Base-by-base conservation (phyloP, 2,797 vertebrate genomes). In the Brotula barbata region DNA sequence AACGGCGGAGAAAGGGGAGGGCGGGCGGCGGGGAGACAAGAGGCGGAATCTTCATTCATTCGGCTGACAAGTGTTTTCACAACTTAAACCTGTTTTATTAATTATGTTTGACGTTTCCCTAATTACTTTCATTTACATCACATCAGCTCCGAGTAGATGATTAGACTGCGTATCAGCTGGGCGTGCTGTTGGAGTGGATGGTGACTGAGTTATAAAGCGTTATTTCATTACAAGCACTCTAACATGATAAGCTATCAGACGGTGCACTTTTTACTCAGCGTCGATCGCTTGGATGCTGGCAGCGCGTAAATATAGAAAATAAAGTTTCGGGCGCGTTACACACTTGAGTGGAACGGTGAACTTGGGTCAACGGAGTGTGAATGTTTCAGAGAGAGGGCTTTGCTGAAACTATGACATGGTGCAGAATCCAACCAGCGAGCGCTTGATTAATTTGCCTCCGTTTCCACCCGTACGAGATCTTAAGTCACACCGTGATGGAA, bases 51-150 rank as follows among this genome's bases (percentile, higher is more conserved):
- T 89, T 92, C 93, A 93, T 94, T 93, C 93, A 94, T 95, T 94
- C 92, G 87, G 86, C 92, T 95, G 94, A 95, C 94, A 95, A 88
- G 93, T 95, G 94, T 95, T 95, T 95, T 93, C 94, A 90, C 92
- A 93, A 91, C 89, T 92, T 93, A 93, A 93, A 94, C 90, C 92
- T 90, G 92, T 92, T 94, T 92, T 93, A 94, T 94, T 94, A 95
- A 95, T 95, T 95, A 93, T 91, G 92, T 94, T 93, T 93, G 93
- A 94, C 93, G 91, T 93, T 92, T 91, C 91, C 91, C 91, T 95
- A 95, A 94, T 95, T 94, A 93, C 92, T 94, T 95, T 95, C 92
- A 95, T 95, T 95, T 96, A 94, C 93, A 94, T 94, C 94, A 94
- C 93, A 96, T 96, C 94, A 93, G 93, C 92, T 91, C 88, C 90